Conservation (phyloP, 1,140 invertebrate genomes). For the Arion vulgaris region DNA sequence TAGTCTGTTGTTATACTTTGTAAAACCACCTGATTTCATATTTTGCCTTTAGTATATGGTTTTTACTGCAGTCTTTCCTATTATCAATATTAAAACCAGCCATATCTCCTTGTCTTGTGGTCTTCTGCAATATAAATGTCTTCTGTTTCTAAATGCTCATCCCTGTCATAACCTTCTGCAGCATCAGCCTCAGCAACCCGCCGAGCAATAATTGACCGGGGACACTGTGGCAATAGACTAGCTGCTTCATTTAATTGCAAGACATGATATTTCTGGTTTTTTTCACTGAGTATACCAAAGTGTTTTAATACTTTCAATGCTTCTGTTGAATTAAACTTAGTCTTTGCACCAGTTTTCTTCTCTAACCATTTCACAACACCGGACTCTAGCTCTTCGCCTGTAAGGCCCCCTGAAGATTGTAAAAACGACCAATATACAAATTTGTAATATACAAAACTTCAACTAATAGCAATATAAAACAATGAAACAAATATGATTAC, state of each 20-base stretch:
- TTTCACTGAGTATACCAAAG: slow-evolving; percentile 60
- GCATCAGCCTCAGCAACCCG: slow-evolving; percentile 53
- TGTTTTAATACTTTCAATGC: slow-evolving; percentile 55
- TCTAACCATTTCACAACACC: slow-evolving; percentile 63
- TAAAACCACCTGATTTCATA: too few species aligned
- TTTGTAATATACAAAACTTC: too few species aligned
- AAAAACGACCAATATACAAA: too few species aligned
- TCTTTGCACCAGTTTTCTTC: slow-evolving; percentile 51
- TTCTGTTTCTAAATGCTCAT: slow-evolving; percentile 63
- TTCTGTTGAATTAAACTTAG: slow-evolving; percentile 64
- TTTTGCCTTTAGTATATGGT: too few species aligned
- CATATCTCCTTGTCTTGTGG: slow-evolving; percentile 53
- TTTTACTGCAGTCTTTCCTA: too few species aligned
- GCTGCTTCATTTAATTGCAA: slow-evolving; percentile 58
- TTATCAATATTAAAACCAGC: slow-evolving; percentile 62
- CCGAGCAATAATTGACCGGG: slow-evolving; percentile 55
- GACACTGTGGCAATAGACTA: slow-evolving; percentile 60
- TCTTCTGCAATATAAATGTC: slow-evolving; percentile 65
- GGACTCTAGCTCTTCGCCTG: slow-evolving; percentile 55
- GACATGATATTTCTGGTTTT: slow-evolving; percentile 58
- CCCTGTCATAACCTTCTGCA: slow-evolving; percentile 66
- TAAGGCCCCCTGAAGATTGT: slow-evolving; percentile 59
- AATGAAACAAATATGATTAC: too few species aligned
- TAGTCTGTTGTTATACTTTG: too few species aligned
- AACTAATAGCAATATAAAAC: too few species aligned